Evolutionary conservation across 2,113 vertebrate species (phyloP), one percentile per base, ranked within the genome.

Genomic region (Chaetura pelagica): DNA sequence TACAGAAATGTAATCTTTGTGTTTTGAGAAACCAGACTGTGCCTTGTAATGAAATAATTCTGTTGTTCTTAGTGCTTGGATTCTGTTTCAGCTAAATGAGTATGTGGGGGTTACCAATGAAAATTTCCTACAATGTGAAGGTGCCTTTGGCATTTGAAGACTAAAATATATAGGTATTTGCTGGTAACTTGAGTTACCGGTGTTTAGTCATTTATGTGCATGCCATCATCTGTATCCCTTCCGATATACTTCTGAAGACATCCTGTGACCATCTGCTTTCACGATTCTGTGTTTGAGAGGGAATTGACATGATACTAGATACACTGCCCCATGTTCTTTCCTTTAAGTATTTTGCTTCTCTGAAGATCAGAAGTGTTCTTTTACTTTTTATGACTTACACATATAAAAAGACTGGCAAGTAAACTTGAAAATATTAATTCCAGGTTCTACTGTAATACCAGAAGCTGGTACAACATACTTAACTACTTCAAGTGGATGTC

Each of bases 401-500:
- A 13, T 54, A 8, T 54, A 10, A 55, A 63, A 80, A 38, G 29
- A 7, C 7, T 15, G 5, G 1, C 26, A 35, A 75, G 1, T 69
- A 32, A 68, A 22, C 22, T 61, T 63, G 9, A 11, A 95, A 69
- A 82, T 89, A 34, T 66, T 94, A 95, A n/a, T 93, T 97, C 71
- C 92, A 97, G 95, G 97, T 94, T 96, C 97, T 49, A 85, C 97
- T 94, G 68, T 98, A 93, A 97, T 97, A 86, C 96, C 97, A 87
- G 98, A 98, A 89, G 94, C 97, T 84, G 97, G 98, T 89, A 96
- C 98, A 44, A 97, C 98, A 97, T 98, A 98, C 94, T 91, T 99
- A 44, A 99, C 98, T 35, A 99, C 99, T 69, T 97, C 98, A 21
- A 98, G 98, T 66, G 98, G 98, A 15, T 98, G 97, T 90, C 98